Conservation (phyloP, 2,113 vertebrate genomes). For the Hemiprocne comata region DNA sequence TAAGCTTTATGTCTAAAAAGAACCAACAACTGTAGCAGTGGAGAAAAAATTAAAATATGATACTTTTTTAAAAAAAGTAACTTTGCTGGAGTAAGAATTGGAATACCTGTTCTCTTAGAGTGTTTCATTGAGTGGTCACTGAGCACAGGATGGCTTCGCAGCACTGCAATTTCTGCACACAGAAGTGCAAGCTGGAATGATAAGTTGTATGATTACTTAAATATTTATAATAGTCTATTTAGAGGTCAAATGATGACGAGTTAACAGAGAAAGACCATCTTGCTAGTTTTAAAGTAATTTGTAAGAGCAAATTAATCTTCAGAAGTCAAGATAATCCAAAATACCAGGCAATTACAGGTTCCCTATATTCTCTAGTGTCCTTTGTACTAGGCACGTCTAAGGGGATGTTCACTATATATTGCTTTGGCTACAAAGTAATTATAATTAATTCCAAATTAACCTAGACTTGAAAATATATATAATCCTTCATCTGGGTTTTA, state of each 20-base stretch:
- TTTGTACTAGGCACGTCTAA: background rate
- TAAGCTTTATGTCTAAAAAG: background rate
- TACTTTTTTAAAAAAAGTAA: background rate
- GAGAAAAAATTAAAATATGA: background rate
- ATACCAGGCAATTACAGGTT: background rate
- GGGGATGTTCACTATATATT: background rate
- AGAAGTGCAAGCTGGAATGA: background rate
- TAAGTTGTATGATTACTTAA: background rate
- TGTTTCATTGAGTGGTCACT: background rate
- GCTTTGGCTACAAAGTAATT: background rate
- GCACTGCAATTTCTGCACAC: background rate
- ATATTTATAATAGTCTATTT: background rate
- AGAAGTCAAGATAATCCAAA: background rate
- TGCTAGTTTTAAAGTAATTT: background rate
- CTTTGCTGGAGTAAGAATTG: background rate
- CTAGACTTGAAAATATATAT: background rate
- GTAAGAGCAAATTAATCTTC: background rate
- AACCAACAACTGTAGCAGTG: background rate
- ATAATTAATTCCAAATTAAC: background rate
- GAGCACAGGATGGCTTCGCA: background rate
- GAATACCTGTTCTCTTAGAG: background rate
- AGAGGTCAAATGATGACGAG: background rate
- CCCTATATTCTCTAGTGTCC: background rate
- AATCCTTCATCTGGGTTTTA: background rate
- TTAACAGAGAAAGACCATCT: background rate